phyloP scores from a whole-genome alignment of 1,140 invertebrate genomes.

The Harpegnathos saltator region DNA sequence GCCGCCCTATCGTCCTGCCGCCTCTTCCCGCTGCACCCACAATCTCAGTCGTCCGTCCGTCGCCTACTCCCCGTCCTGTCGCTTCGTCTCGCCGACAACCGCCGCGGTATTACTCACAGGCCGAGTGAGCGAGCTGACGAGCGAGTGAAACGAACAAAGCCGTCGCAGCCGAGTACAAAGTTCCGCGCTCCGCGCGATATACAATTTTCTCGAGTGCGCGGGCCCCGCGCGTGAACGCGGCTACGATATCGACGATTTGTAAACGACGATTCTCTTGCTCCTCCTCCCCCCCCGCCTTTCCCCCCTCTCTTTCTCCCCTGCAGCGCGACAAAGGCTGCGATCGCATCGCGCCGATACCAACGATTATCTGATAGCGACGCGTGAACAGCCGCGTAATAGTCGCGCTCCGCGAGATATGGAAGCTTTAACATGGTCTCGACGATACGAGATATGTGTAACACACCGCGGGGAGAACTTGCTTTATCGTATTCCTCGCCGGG shows the following conservation, averaged over 20 bases:
- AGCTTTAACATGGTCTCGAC: too few relatives aligned
- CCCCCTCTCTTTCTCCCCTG: background rate
- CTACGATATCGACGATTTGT: slow-evolving; percentile 14
- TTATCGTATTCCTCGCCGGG: background rate
- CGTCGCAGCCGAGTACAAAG: slow-evolving; percentile 67
- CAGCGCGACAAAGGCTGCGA: too few relatives aligned
- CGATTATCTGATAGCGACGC: background rate
- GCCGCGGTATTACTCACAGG: background rate
- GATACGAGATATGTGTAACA: background rate
- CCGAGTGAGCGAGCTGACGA: too few relatives aligned
- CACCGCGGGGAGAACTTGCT: background rate
- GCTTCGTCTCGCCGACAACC: background rate
- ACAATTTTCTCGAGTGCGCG: background rate
- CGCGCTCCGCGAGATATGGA: too few relatives aligned
- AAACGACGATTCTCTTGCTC: too few relatives aligned
- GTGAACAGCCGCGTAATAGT: background rate
- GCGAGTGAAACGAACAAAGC: slow-evolving; percentile 39
- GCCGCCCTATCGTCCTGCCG: slow-evolving; percentile 17
- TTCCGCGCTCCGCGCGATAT: slow-evolving; percentile 49
- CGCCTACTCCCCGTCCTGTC: slow-evolving; percentile 24
- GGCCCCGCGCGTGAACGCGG: background rate
- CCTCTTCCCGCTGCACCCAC: slow-evolving; percentile 32
- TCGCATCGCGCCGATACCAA: too few relatives aligned
- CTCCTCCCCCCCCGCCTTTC: background rate
- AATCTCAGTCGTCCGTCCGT: slow-evolving; percentile 31